Evolutionary conservation across 2,797 vertebrate genomes (phyloP).

Genomic region (Ctenochaetus hawaiiensis): DNA sequence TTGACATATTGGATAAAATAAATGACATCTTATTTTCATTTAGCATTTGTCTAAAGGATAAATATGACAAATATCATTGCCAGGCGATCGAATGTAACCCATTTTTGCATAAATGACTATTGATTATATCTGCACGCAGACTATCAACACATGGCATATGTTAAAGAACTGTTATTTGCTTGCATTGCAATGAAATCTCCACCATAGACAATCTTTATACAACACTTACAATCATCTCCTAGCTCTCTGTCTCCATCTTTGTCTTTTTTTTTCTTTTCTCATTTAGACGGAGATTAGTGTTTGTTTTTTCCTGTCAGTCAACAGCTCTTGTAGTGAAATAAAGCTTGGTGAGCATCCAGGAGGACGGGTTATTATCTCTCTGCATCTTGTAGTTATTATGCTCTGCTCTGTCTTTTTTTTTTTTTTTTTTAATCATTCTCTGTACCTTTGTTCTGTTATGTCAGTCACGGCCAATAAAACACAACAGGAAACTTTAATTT

Average conservation of each 20-base stretch:
- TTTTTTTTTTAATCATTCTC: neutral
- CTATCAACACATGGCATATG: neutral
- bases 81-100: conserved; percentile 19
- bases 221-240: neutral
- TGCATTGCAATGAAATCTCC: neutral
- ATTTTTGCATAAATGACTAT: conserved; percentile 14
- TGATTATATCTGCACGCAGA: neutral
- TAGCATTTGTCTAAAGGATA: neutral
- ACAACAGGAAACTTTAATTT: conserved; percentile 37
- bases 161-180: conserved; percentile 14
- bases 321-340: conserved; percentile 11
- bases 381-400: conserved; percentile 47
- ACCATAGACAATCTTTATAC: neutral
- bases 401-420: conserved; percentile 23
- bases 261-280: neutral
- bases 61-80: conserved; percentile 22
- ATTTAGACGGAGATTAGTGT: conserved; percentile 22
- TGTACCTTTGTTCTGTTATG: conserved; percentile 7
- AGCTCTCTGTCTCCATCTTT: neutral
- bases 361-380: conserved; percentile 45
- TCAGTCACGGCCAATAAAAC: conserved; percentile 45
- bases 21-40: conserved; percentile 17
- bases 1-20: conserved; percentile 2
- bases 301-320: conserved; percentile 14
- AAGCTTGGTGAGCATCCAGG: conserved; percentile 13